phyloP scores from a whole-genome alignment of 2,113 vertebrate genomes.

The Pseudopodoces humilis region DNA sequence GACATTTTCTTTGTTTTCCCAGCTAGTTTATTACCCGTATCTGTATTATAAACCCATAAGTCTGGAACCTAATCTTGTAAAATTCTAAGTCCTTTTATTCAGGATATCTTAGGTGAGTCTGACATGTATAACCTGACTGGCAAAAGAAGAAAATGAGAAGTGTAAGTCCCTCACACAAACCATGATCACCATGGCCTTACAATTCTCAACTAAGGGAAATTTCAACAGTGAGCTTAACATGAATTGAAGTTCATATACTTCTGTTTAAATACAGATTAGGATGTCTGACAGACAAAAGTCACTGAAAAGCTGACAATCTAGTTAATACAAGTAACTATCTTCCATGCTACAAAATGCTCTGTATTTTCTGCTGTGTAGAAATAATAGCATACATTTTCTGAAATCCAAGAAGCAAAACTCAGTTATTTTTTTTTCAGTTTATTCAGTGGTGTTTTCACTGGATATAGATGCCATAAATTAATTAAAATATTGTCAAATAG shows the following conservation, averaged over 20 bases:
- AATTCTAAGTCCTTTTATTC: neutral
- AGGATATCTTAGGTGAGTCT: neutral
- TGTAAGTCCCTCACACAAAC: neutral
- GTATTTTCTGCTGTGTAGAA: conserved; percentile 10
- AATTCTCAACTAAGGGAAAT: conserved; percentile 62
- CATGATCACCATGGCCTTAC: neutral
- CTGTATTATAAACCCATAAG: neutral
- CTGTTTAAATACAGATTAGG: conserved; percentile 81
- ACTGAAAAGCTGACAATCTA: conserved; percentile 75
- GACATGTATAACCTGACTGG: neutral
- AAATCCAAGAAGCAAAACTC: conserved; percentile 39
- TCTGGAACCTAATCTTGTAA: neutral
- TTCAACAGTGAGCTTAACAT: conserved; percentile 69
- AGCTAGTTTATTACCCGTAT: neutral
- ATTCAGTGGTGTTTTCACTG: neutral
- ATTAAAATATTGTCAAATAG: neutral
- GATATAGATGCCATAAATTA: neutral
- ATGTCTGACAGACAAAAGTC: conserved; percentile 75
- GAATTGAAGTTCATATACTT: conserved; percentile 75
- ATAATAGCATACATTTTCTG: conserved; percentile 1
- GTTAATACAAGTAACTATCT: conserved; percentile 75
- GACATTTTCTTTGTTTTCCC: neutral
- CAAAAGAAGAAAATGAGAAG: neutral
- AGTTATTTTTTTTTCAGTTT: neutral
- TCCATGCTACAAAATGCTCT: conserved; percentile 47